Evolutionary conservation across 2,113 vertebrate genomes (phyloP), one percentile per base, ranked within the genome.

Genomic region (Vulpes vulpes): DNA sequence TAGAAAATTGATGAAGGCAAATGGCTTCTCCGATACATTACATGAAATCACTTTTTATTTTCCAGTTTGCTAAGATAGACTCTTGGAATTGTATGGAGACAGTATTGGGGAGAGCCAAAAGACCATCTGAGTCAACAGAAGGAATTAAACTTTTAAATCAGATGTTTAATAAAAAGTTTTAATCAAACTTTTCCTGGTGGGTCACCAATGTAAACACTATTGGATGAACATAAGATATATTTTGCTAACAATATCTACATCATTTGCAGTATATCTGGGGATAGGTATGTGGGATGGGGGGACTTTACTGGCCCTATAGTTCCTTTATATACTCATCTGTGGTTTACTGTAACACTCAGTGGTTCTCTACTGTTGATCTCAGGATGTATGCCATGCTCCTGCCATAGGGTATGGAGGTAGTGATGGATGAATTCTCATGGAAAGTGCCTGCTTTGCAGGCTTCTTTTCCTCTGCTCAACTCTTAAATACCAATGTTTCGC

Each of bases 21-120:
- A 94, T 80, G 69, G 92, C 85, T 88, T 14, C 38, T 92, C 57
- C 94, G 20, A 69, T 78, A n/a, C 59, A 81, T 91, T 92, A 92
- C 35, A 64, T 83, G 64, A 96, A 92, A 96, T 96, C 64, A 96
- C 35, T 92, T 86, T 87, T 87, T 88, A 64, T 84, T 85, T 92
- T 96, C 53, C 49, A 78, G 65, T 90, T 94, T 96, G 69, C n/a
- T 84, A 85, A 95, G 73, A 74, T 32, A 92, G 59, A 97, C 43
- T 93, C 87, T 96, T 1, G 0, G 43, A 86, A 80, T 83, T 71
- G 64, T 27, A 76, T n/a, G 92, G 73, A 84, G 59, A 74, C 51
- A 74, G 91, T 80, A 69, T 19, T 90, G 43, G 22, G 20, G 30
- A 95, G 30, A 90, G 35, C 80, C 80, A 82, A 67, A 76, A 86